phyloP scores from a whole-genome alignment of 2,797 vertebrate genomes.

The Onychomys arenicola region DNA sequence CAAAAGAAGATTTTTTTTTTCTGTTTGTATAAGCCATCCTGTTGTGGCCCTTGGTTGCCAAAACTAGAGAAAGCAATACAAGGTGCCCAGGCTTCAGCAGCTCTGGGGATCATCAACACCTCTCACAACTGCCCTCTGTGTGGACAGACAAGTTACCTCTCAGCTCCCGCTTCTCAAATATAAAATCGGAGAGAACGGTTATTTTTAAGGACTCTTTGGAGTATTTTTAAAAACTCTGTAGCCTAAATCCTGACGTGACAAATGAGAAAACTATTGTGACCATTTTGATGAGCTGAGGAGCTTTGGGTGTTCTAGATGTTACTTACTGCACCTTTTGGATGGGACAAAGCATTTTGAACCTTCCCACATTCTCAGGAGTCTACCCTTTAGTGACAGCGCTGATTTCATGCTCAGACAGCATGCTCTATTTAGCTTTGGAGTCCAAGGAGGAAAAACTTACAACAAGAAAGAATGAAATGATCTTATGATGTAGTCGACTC shows the following conservation, averaged over 20 bases:
- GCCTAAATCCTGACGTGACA: neutral
- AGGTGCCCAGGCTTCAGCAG: too few species aligned
- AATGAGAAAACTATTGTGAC: neutral
- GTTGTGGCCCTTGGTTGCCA: neutral
- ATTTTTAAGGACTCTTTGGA: neutral
- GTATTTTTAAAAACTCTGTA: neutral
- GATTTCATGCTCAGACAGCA: neutral
- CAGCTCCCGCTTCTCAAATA: neutral
- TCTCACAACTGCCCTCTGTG: neutral
- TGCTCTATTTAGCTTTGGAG: neutral
- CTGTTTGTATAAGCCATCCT: neutral
- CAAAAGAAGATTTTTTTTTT: neutral
- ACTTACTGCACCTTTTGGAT: neutral
- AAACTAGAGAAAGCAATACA: neutral
- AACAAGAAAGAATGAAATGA: neutral
- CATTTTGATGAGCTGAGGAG: neutral
- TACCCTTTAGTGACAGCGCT: neutral
- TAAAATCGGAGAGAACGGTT: neutral
- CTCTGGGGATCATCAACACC: too few species aligned
- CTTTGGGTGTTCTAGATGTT: neutral
- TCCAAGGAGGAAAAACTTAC: conserved; percentile 8
- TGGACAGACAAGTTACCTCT: neutral
- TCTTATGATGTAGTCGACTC: neutral
- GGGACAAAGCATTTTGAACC: neutral
- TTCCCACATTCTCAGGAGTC: neutral